Base-by-base conservation (phyloP, 2,797 vertebrate species). In the Lycodopsis pacificus region DNA sequence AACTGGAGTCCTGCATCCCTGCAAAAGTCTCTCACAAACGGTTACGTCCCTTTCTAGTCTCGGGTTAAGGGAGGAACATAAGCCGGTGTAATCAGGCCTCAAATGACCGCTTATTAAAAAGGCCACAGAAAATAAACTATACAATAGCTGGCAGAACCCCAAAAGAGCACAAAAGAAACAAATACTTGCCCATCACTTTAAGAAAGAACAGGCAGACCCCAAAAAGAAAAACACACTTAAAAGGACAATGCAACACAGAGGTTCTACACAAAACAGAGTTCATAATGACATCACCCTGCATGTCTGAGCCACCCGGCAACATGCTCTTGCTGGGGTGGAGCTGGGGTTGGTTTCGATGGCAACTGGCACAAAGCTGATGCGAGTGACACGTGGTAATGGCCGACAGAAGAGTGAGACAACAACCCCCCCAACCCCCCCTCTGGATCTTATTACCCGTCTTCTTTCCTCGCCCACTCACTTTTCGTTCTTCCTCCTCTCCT, bases 321-420 rank as follows among this genome's bases (percentile, higher is more conserved):
- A 30, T 80, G 25, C 32, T 49, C 59, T 63, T 32, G 0, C 38
- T 3, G 4, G 77, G 66, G 71, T 86, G 76, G 70, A 62, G 74
- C 71, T 61, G 30, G n/a, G 32, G 7, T 58, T 67, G 58, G 89
- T 90, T 90, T 86, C 91, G 65, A 86, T 88, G 79, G 83, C 67
- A 88, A 91, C 89, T 71, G 59, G 40, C 67, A 71, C 38, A 49
- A 79, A 87, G 57, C 30, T 22, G 20, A 44, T 13, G 46, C 76
- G 81, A 89, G 57, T 80, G 87, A 86, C 73, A 87, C 58, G 79
- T 85, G 79, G 78, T 83, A 79, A 91, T 72, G 85, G 73, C 73
- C 65, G 67, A 75, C 19, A 75, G 34, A 71, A 70, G 54, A 71
- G 51, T 69, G 61, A 76, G 17, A 74, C 65, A 46, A 32, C 32